Evolutionary conservation across 1,140 invertebrate species (phyloP), one percentile per base, ranked within the genome.

Genomic region (Leucophenga varia): DNA sequence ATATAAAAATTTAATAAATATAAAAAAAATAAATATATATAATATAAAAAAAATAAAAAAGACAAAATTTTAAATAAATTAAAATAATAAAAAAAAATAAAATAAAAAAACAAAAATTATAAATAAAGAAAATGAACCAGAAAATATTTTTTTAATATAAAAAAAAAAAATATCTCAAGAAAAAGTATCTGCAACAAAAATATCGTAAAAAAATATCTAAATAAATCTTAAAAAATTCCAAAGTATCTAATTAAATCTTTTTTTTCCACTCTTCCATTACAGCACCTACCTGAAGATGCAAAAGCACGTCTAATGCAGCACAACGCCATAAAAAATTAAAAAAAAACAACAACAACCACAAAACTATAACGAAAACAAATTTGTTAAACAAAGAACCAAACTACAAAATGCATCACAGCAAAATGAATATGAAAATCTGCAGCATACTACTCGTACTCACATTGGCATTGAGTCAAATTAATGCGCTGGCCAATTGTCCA

Each of bases 401-500:
- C 32, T 36, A 35, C 41, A 34, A 31, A 32, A 21, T 39, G 22
- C 46, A 53, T 52, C 30, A 35, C 25, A 30, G 7, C 25, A 30
- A 30, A 7, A 30, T 51, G 34, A 35, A 7, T 28, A 43, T 63
- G 37, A 48, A 41, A 51, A 58, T 60, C 49, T 57, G 53, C 31
- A 36, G 48, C 34, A 19, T 18, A 5, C n/a, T n/a, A n/a, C n/a
- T n/a, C 4, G 36, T 13, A 18, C 19, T 5, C 6, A 16, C 5
- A 38, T 21, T 18, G 18, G 4, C 16, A 53, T 64, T 20, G 38
- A 40, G 50, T 31, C 46, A 41, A 4, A 49, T 47, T 4, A 51
- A 44, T 39, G 60, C 54, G 17, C 41, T 82, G 49, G 79, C 80
- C 16, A 82, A 82, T 49, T 93, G 91, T 71, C 91, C 90, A 1